A percentile compares a stretch with the other conserved stretches of the same genome.
These are phyloP conservation scores for Cynaeus angustus DNA, from an alignment of 2,888 invertebrate species.

Conservation along the genomic window DNA sequence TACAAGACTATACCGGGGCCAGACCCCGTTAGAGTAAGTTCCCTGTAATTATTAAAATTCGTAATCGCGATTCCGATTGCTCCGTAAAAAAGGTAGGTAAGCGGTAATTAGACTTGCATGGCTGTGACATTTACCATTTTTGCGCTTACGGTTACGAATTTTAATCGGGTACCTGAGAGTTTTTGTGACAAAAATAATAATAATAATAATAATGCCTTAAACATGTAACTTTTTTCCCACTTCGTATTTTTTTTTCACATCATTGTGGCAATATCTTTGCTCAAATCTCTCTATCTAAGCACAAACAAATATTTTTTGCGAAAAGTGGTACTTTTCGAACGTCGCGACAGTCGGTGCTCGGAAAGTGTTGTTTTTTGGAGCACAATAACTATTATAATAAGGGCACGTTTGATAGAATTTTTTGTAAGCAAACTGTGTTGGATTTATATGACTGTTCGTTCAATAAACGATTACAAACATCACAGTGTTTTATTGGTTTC, in stretches of 20 bases:
- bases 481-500: constrained; percentile 11
- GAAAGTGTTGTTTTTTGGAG: constrained; percentile 39
- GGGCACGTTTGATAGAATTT: constrained; percentile 49
- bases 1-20: constrained; percentile 53
- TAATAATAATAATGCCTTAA: constrained; percentile 45
- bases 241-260: constrained; percentile 31
- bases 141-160: constrained; percentile 41
- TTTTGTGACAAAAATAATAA: constrained; percentile 36
- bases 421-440: constrained; percentile 45
- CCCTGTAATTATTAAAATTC: constrained; percentile 43
- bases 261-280: constrained; percentile 36
- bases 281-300: constrained; percentile 43
- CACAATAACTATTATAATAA: constrained; percentile 45
- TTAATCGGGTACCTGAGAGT: constrained; percentile 44
- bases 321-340: constrained; percentile 21
- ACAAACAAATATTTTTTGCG: constrained; percentile 31
- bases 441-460: constrained; percentile 40
- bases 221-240: constrained; percentile 36
- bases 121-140: constrained; percentile 29
- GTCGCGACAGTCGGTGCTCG: constrained; percentile 2
- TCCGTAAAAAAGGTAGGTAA: constrained; percentile 28
- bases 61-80: constrained; percentile 37
- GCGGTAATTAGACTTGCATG: constrained; percentile 30
- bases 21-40: constrained; percentile 14
- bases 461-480: constrained; percentile 37